Percentiles rank a stretch among this genome's conserved stretches.
phyloP scores from a whole-genome alignment of 92 coral and sea anemone species.

The Epizoanthus stellaris region DNA sequence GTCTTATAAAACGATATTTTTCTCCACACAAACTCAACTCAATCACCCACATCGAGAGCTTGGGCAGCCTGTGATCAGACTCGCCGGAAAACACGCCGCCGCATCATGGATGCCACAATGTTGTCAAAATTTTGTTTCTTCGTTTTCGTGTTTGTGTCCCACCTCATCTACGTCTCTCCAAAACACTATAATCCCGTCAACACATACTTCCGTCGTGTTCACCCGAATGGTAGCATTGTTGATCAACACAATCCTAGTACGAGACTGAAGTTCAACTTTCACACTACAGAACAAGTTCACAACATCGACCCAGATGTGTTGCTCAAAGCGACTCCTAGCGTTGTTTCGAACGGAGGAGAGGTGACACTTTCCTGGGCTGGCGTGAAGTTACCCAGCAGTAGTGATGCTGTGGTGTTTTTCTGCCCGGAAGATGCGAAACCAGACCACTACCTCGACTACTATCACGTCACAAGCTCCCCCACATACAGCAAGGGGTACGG shows the following conservation, averaged over 20 bases:
- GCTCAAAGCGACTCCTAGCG: constrained; percentile 62
- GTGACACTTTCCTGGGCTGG: constrained; percentile 88
- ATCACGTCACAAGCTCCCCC: constrained; percentile 67
- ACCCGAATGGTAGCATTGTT: constrained; percentile 65
- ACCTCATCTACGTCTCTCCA: constrained; percentile 10
- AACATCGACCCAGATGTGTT: constrained; percentile 11
- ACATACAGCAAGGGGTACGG: constrained; percentile 78
- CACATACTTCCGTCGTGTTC: constrained; percentile 69
- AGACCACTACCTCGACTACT: constrained; percentile 77
- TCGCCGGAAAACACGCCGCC: no score
- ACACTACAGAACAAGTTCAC: neutral
- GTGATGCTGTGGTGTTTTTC: constrained; percentile 78
- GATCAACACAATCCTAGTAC: constrained; percentile 65
- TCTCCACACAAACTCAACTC: no score
- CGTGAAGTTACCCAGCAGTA: constrained; percentile 51
- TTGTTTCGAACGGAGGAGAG: constrained; percentile 75
- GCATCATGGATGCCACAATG: neutral
- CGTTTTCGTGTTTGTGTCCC: constrained; percentile 1
- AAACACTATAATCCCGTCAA: constrained; percentile 55
- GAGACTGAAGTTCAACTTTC: constrained; percentile 56
- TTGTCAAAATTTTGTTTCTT: neutral
- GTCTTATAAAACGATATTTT: no score
- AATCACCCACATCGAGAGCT: no score
- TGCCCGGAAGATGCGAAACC: constrained; percentile 77
- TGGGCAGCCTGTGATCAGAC: no score